Evolutionary conservation across 2,888 invertebrate species (phyloP).

Genomic region (Trissolcus japonicus): DNA sequence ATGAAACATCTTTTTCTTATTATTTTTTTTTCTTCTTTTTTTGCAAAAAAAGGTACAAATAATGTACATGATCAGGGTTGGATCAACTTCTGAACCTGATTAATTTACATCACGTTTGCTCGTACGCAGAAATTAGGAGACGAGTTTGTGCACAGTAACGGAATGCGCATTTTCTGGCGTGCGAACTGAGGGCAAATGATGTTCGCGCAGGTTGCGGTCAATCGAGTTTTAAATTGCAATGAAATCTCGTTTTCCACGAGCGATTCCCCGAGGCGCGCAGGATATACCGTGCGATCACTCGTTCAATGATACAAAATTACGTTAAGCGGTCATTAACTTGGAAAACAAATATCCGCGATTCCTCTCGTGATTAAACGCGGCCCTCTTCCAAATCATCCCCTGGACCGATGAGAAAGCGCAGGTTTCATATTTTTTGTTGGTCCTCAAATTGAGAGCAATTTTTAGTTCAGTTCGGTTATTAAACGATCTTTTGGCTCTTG

Average conservation of each 20-base stretch:
- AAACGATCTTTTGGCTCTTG: no score
- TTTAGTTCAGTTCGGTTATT: no score
- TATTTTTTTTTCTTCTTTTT: no score
- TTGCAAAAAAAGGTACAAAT: no score
- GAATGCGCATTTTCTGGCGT: slow-evolving; percentile 51
- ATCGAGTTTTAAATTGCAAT: slow-evolving; percentile 56
- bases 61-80: no score
- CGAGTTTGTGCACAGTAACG: slow-evolving; percentile 49
- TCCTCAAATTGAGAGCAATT: no score
- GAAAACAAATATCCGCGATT: slow-evolving; percentile 30
- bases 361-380: no score
- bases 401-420: no score
- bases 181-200: slow-evolving; percentile 54
- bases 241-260: slow-evolving; percentile 59
- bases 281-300: slow-evolving; percentile 45
- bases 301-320: slow-evolving; percentile 46
- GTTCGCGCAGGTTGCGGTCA: slow-evolving; percentile 58
- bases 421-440: no score
- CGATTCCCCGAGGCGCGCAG: slow-evolving; percentile 47
- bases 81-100: no score
- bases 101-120: neutral
- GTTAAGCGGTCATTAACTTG: slow-evolving; percentile 29
- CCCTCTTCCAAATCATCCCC: no score
- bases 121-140: neutral
- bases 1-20: no score